These are phyloP conservation scores for Drosophila biarmipes DNA, from an alignment of 1,140 invertebrate species.

Conservation along the genomic window DNA sequence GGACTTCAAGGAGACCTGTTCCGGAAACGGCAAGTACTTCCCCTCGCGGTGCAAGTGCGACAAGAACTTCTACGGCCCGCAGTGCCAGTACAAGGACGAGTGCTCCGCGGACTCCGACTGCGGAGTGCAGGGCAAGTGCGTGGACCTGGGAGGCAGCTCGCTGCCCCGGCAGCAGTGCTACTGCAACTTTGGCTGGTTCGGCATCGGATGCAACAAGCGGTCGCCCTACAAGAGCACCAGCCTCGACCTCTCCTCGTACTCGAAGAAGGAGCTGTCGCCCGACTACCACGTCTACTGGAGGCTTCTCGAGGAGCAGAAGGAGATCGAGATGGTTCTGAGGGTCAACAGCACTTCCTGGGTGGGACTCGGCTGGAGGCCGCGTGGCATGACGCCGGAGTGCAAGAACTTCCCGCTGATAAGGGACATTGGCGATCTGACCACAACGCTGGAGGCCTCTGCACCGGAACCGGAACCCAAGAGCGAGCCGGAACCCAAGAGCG, in stretches of 20 bases:
- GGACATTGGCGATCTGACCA: slow-evolving; percentile 84
- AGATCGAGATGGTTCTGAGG: slow-evolving; percentile 93
- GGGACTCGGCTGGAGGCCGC: slow-evolving; percentile 93
- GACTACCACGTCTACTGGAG: slow-evolving; percentile 93
- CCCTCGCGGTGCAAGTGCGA: slow-evolving; percentile 93
- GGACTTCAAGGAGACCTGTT: slow-evolving; percentile 92
- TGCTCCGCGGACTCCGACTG: slow-evolving; percentile 93
- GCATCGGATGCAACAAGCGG: slow-evolving; percentile 90
- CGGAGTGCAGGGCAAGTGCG: slow-evolving; percentile 92
- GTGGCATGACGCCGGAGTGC: slow-evolving; percentile 89
- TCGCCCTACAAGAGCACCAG: slow-evolving; percentile 88
- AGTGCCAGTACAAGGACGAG: slow-evolving; percentile 94
- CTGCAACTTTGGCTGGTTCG: slow-evolving; percentile 94
- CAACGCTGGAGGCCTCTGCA: slow-evolving; percentile 54
- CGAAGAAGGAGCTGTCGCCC: slow-evolving; percentile 88
- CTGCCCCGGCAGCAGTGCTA: slow-evolving; percentile 94
- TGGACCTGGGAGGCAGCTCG: slow-evolving; percentile 91
- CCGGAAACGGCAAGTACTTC: slow-evolving; percentile 91
- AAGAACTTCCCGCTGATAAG: slow-evolving; percentile 90
- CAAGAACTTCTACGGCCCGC: slow-evolving; percentile 90
- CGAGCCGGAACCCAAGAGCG: slow-evolving; percentile 55
- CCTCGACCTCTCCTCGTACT: slow-evolving; percentile 89
- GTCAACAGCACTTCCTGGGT: slow-evolving; percentile 94
- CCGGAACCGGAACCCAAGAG: slow-evolving; percentile 62
- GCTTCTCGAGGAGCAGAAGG: slow-evolving; percentile 90